Conservation (phyloP, 2,113 vertebrate species). For the Ceyx margarethae region DNA sequence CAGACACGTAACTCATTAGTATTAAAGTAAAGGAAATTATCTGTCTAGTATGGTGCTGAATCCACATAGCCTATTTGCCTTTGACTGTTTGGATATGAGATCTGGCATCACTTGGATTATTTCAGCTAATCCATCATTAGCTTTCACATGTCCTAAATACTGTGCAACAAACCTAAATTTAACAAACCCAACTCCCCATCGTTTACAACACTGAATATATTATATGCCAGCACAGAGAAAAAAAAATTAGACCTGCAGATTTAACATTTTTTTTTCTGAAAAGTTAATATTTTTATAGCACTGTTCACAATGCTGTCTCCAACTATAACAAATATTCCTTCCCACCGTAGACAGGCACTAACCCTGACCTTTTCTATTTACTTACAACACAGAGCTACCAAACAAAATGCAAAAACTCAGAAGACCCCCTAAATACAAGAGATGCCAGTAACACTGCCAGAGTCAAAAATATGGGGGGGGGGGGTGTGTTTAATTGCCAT, state of each 20-base stretch:
- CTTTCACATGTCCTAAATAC: slow-evolving; percentile 53
- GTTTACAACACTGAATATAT: slow-evolving; percentile 23
- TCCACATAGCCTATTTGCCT: slow-evolving; percentile 57
- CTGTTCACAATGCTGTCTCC: neutral
- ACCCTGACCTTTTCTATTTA: neutral
- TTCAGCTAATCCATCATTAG: slow-evolving; percentile 68
- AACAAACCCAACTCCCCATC: slow-evolving; percentile 33
- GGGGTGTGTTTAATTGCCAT: neutral
- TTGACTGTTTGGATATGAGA: slow-evolving; percentile 51
- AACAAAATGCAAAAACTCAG: neutral
- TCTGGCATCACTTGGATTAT: slow-evolving; percentile 58
- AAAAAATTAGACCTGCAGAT: slow-evolving; percentile 17
- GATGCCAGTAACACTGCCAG: neutral
- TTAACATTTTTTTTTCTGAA: slow-evolving; percentile 35
- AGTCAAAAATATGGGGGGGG: neutral
- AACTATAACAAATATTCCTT: neutral
- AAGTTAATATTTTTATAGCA: neutral
- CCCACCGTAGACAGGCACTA: neutral
- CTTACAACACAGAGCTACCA: neutral
- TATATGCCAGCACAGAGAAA: neutral
- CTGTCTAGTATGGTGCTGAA: slow-evolving; percentile 34
- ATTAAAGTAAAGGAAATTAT: slow-evolving; percentile 45
- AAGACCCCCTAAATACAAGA: neutral
- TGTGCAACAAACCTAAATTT: slow-evolving; percentile 44
- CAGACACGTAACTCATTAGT: slow-evolving; percentile 56